Percentiles rank a stretch among this genome's conserved stretches.
These are phyloP conservation scores for Bombus superbus DNA, from an alignment of 1,140 invertebrate genomes.

Conservation along the genomic window DNA sequence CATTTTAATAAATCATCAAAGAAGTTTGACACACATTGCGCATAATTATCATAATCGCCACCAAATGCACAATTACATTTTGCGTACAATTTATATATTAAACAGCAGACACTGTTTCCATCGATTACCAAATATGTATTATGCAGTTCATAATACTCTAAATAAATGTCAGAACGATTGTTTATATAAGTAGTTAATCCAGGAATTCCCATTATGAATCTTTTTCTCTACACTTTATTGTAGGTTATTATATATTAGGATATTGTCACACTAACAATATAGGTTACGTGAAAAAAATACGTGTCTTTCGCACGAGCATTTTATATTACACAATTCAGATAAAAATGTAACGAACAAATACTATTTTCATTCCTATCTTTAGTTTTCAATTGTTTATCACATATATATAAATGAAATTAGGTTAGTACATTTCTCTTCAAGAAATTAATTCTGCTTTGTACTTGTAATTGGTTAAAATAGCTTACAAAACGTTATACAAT, in stretches of 20 bases:
- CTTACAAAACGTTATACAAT: neutral
- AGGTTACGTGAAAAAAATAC: neutral
- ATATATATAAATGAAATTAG: neutral
- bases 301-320: neutral
- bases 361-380: neutral
- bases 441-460: neutral
- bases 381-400: neutral
- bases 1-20: constrained; percentile 89
- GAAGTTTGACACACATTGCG: constrained; percentile 85
- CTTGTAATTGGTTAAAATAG: neutral
- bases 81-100: constrained; percentile 87
- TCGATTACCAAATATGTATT: constrained; percentile 91
- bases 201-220: constrained; percentile 88
- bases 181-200: constrained; percentile 92
- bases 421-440: no score
- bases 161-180: constrained; percentile 85
- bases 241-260: neutral
- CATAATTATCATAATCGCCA: constrained; percentile 93
- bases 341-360: neutral
- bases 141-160: constrained; percentile 86
- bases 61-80: constrained; percentile 89
- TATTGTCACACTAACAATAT: neutral
- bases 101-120: constrained; percentile 90
- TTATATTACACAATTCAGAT: neutral
- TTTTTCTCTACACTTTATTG: neutral